Conservation (phyloP, 2,113 vertebrate species). For the Lynx canadensis region DNA sequence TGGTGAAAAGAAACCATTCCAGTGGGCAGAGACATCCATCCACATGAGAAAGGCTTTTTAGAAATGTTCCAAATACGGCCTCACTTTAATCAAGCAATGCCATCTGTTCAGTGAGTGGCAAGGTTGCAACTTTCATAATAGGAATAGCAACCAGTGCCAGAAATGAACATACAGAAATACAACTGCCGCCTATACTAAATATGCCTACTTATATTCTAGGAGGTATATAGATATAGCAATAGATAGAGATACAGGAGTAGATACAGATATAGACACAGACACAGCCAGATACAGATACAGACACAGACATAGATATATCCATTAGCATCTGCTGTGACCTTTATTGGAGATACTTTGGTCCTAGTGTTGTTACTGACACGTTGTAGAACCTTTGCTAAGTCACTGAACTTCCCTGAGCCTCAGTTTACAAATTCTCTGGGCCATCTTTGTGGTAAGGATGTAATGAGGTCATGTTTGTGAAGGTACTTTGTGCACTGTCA, state of each 20-base stretch:
- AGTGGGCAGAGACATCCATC: slow-evolving; percentile 32
- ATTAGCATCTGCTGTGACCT: background rate
- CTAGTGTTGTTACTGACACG: background rate
- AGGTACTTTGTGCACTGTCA: background rate
- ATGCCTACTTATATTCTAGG: background rate
- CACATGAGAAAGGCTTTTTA: slow-evolving; percentile 46
- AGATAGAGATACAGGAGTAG: background rate
- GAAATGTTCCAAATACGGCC: slow-evolving; percentile 68
- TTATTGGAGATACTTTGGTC: background rate
- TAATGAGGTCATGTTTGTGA: background rate
- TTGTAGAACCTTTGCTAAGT: background rate
- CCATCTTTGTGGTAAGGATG: background rate
- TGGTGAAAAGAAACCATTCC: slow-evolving; percentile 48
- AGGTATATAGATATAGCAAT: background rate
- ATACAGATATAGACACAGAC: background rate
- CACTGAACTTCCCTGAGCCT: background rate
- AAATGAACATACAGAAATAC: slow-evolving; percentile 41
- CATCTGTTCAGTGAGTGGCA: slow-evolving; percentile 67
- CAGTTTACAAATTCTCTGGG: background rate
- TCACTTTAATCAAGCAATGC: slow-evolving; percentile 70
- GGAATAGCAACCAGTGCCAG: slow-evolving; percentile 11
- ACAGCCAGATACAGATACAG: background rate
- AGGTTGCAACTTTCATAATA: slow-evolving; percentile 64
- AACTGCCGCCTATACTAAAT: background rate
- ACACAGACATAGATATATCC: background rate